These are phyloP conservation scores for Gyrodactylus salaris DNA, from an alignment of 1,140 invertebrate genomes.

Conservation along the genomic window DNA sequence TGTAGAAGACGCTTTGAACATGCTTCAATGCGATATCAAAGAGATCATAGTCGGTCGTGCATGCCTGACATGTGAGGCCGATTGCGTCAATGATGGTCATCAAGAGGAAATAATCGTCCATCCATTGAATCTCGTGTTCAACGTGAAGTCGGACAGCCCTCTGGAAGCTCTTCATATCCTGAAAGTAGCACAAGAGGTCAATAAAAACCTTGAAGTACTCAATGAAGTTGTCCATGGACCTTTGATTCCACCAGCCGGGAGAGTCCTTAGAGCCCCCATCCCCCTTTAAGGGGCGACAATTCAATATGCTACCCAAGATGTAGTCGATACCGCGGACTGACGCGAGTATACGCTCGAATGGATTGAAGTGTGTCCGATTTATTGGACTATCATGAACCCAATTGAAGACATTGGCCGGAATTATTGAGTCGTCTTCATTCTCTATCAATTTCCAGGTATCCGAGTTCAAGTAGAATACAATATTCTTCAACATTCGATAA, in stretches of 20 bases:
- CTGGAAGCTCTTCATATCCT: constrained; percentile 1
- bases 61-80: not conserved
- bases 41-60: not conserved
- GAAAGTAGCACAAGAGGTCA: not conserved
- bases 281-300: not conserved
- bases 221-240: not conserved
- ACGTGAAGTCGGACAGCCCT: not conserved
- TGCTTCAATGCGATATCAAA: not conserved
- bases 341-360: not conserved
- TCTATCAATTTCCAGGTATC: not conserved
- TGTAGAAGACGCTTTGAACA: not conserved
- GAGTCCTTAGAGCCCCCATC: not conserved
- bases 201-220: not conserved
- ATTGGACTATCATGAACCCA: not conserved
- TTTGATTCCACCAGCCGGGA: not conserved
- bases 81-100: not conserved
- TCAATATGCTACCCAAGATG: not conserved
- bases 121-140: constrained; percentile 2
- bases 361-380: not conserved
- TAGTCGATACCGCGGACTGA: not conserved
- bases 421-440: not conserved
- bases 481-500: not conserved
- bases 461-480: not conserved
- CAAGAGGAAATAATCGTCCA: not conserved
- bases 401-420: not conserved